Conservation (phyloP, 2,888 invertebrate genomes). For the Acronicta aceris region DNA sequence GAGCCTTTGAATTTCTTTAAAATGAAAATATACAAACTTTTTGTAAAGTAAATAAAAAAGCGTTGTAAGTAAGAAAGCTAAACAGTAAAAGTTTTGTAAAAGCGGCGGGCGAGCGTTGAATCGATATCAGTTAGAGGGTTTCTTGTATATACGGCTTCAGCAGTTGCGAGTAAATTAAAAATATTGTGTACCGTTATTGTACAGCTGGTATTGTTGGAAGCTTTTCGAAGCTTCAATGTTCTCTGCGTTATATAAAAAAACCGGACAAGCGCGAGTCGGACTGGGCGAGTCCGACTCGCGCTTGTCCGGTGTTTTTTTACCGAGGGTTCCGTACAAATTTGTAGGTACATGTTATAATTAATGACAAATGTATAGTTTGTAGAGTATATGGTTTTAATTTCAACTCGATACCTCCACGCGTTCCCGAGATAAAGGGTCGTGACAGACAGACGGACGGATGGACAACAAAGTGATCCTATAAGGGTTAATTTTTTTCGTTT, state of each 20-base stretch:
- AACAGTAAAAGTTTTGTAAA: conserved; percentile 60
- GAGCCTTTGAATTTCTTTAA: conserved; percentile 17
- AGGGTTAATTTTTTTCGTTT: too few relatives aligned
- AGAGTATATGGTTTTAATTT: too few relatives aligned
- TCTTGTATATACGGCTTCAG: conserved; percentile 66
- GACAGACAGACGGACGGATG: too few relatives aligned
- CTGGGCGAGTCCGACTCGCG: too few relatives aligned
- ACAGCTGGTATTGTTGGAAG: conserved; percentile 45
- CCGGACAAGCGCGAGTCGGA: too few relatives aligned
- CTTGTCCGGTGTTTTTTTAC: too few relatives aligned
- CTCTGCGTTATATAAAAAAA: neutral
- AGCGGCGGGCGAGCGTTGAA: conserved; percentile 60
- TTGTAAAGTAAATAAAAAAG: conserved; percentile 19
- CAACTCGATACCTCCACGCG: too few relatives aligned
- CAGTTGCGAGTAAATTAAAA: conserved; percentile 77
- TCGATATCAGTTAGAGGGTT: conserved; percentile 71
- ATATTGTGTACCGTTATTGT: conserved; percentile 56
- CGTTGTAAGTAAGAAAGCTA: conserved; percentile 40
- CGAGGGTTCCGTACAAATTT: too few relatives aligned
- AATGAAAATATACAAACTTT: conserved; percentile 15
- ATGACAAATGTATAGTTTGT: too few relatives aligned
- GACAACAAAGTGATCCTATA: too few relatives aligned
- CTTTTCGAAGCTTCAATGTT: conserved; percentile 35
- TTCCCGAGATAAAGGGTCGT: too few relatives aligned
- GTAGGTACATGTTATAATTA: too few relatives aligned